Evolutionary conservation across 2,113 vertebrate genomes (phyloP).

Genomic region (Chaenocephalus aceratus): DNA sequence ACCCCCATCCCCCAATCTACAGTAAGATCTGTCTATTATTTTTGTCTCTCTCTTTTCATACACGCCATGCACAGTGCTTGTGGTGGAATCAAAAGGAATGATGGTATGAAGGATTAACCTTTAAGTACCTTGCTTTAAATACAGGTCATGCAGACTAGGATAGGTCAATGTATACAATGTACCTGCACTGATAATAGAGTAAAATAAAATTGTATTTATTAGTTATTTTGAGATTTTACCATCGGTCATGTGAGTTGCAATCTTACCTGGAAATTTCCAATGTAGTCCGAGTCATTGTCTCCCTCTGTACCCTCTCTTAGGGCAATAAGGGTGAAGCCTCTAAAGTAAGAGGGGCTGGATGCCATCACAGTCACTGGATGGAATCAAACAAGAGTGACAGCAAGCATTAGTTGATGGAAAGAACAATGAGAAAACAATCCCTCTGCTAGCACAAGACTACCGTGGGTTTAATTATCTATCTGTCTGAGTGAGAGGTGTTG

Average conservation of each 20-base stretch:
- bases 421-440: not conserved
- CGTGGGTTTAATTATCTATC: not conserved
- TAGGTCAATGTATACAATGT: not conserved
- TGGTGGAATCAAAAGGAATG: not conserved
- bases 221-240: not conserved
- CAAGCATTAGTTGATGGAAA: slow-evolving; percentile 22
- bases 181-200: not conserved
- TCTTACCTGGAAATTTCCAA: slow-evolving; percentile 94
- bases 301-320: slow-evolving; percentile 93
- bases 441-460: not conserved
- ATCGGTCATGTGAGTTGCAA: not conserved
- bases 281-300: slow-evolving; percentile 94
- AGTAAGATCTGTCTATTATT: not conserved
- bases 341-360: slow-evolving; percentile 92
- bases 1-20: slow-evolving; percentile 5
- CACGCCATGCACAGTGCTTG: not conserved
- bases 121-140: not conserved
- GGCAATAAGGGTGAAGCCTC: slow-evolving; percentile 95
- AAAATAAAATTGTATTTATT: not conserved
- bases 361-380: slow-evolving; percentile 90
- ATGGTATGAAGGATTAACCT: not conserved
- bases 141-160: not conserved
- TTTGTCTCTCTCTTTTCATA: not conserved
- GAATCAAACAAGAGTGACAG: slow-evolving; percentile 58
- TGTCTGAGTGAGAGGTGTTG: slow-evolving; percentile 6